These are phyloP conservation scores for Acrocephalus kingi DNA, from an alignment of 2,113 vertebrate genomes.

Conservation along the genomic window DNA sequence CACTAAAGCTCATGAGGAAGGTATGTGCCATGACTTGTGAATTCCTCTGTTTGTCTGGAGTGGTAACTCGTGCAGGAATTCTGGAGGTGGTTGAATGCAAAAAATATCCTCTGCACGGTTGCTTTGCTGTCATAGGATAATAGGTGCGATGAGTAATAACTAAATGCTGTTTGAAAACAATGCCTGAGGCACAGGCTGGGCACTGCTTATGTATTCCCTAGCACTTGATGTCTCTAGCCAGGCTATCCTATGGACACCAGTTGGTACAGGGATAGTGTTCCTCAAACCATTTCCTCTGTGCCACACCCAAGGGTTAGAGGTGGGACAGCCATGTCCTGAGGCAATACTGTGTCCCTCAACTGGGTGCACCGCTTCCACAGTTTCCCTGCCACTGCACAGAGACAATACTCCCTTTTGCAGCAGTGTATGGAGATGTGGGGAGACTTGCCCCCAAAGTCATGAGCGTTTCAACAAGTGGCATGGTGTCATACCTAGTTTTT, in stretches of 20 bases:
- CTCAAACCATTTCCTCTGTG: background rate
- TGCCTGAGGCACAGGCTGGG: background rate
- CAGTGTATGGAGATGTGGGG: background rate
- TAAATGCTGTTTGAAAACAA: background rate
- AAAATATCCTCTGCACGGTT: background rate
- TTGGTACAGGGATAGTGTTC: background rate
- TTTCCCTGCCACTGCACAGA: background rate
- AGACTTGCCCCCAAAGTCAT: background rate
- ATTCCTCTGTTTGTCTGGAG: constrained; percentile 15
- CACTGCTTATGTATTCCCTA: background rate
- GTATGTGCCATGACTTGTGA: constrained; percentile 75
- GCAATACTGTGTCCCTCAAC: rapidly evolving
- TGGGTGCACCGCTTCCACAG: background rate
- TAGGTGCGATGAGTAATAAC: background rate
- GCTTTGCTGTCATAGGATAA: background rate
- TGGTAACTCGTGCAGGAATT: background rate
- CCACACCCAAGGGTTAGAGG: rapidly evolving
- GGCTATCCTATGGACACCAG: background rate
- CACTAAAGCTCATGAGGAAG: constrained; percentile 74
- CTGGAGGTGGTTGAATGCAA: constrained; percentile 43
- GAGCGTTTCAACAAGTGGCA: background rate
- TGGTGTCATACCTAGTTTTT: rapidly evolving
- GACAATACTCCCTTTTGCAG: background rate
- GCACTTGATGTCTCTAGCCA: background rate
- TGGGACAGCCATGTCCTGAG: background rate